Evolutionary conservation across 2,113 vertebrate species (phyloP).

Genomic region (Aptenodytes forsteri): DNA sequence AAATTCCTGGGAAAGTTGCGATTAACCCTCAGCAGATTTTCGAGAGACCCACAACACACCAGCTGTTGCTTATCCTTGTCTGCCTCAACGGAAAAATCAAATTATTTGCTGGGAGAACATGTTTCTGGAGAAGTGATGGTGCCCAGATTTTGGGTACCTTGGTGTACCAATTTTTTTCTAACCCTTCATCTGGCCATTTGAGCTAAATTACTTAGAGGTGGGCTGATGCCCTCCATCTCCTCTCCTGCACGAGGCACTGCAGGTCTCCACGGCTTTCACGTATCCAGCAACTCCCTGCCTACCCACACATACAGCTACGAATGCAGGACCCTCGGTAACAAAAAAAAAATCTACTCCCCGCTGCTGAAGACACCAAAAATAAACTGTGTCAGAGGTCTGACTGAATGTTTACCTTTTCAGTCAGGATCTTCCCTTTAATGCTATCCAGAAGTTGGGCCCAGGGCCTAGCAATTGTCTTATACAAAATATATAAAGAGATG

Average conservation of each 20-base stretch:
- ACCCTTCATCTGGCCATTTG: background rate
- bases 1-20: background rate
- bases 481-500: background rate
- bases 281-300: background rate
- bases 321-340: background rate
- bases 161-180: background rate
- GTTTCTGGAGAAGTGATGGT: background rate
- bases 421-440: background rate
- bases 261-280: rapidly evolving
- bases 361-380: background rate
- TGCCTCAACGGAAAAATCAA: background rate
- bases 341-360: background rate
- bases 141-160: background rate
- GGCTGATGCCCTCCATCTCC: background rate
- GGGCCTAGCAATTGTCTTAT: background rate
- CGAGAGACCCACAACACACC: background rate
- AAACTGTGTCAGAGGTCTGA: background rate
- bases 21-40: background rate
- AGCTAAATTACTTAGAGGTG: background rate
- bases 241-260: background rate
- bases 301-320: rapidly evolving
- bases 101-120: background rate
- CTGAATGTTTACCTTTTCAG: background rate
- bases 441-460: background rate
- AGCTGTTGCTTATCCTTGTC: background rate